Evolutionary conservation across 2,797 vertebrate species (phyloP), one percentile per base, ranked within the genome.

Genomic region (Sebastes taczanowskii): DNA sequence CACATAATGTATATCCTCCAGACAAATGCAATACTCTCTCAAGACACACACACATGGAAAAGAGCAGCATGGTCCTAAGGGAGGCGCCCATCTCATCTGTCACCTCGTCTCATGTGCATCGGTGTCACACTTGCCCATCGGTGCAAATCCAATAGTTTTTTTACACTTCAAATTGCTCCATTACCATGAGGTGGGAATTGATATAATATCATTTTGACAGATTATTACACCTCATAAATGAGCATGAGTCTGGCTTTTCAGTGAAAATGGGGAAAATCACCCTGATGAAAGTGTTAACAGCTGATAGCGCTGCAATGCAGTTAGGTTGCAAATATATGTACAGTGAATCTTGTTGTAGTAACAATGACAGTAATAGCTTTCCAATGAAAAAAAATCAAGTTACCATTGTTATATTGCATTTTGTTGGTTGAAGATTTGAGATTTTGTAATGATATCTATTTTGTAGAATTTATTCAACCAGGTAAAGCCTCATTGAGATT

Each of bases 201-300:
- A 82, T 78, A 70, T 53, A 80, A 77, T 81, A 81, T 80, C 11
- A 80, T 74, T 85, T 38, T 86, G 82, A 82, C 79, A 88, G 55
- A 81, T 77, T 84, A 66, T 86, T 78, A 78, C 74, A 82, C 53
- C 46, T 86, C 58, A 68, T 80, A 87, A 89, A 88, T 70, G 62
- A 81, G 64, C 27, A 74, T 65, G 32, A 81, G 42, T 71, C 10
- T 63, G 23, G 11, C 14, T 52, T 73, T 84, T 59, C 32, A 58
- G 46, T 35, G 63, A 65, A 78, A 77, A 76, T 49, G 46, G 22
- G 20, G 8, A 72, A 74, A 76, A 46, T 10, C 25, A 69, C 59
- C 11, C 13, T 13, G 16, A 10, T 64, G 1, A 27, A 71, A 56
- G 34, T 74, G 59, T 75, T 25, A 81, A 62, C 11, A 77, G 34